Evolutionary conservation across 1,140 invertebrate species (phyloP), one percentile per base, ranked within the genome.

Genomic region (Eurosta solidaginis): DNA sequence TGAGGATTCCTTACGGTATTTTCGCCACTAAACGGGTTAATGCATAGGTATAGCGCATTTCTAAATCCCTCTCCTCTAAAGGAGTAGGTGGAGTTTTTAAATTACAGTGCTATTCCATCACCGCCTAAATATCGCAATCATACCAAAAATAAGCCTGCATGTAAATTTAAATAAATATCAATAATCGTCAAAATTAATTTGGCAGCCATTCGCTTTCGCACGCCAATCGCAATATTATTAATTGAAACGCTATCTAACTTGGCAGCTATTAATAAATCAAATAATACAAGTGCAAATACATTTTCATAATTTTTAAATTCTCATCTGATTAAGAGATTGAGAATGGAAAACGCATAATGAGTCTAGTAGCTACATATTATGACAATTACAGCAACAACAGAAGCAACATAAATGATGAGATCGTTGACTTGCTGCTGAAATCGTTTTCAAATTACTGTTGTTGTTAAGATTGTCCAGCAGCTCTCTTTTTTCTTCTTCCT

Each of bases 141-240:
- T n/a, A n/a, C n/a, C n/a, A n/a, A n/a, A n/a, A n/a, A n/a, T n/a
- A n/a, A n/a, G n/a, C n/a, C n/a, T n/a, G n/a, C n/a, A n/a, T n/a
- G n/a, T n/a, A n/a, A n/a, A n/a, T n/a, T n/a, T n/a, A n/a, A n/a
- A n/a, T n/a, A n/a, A n/a, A n/a, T n/a, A n/a, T n/a, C n/a, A n/a
- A n/a, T 42, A 68, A 68, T 20, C n/a, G 33, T 33, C 17, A 14
- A 14, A 63, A 63, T 33, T 33, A n/a, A 63, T 63, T 63, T 63
- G 36, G 54, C 29, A 14, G 36, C 29, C 54, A 36, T 36, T 63
- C 10, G 12, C 1, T 63, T 68, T 68, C 27, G 59, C 40, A 42
- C 20, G 59, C n/a, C 59, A 68, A 68, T 40, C n/a, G 33, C 59
- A 40, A 68, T 33, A 68, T 68, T 68, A 68, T 68, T 68, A 68